These are phyloP conservation scores for Drosophila yooni DNA, from an alignment of 2,888 invertebrate species.

Conservation along the genomic window DNA sequence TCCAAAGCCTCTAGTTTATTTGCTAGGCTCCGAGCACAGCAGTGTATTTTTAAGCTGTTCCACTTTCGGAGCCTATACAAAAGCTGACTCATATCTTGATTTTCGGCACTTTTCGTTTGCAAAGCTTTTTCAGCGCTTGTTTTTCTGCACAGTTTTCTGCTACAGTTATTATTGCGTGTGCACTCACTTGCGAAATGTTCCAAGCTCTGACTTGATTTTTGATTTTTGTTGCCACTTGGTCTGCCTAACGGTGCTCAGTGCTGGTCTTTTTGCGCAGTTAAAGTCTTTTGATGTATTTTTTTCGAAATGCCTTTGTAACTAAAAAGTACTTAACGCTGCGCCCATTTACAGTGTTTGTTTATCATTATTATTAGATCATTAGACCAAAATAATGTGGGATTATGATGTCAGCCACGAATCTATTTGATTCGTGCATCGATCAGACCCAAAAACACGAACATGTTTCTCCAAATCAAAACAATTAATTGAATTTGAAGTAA, in stretches of 20 bases:
- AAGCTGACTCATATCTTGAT: conserved; percentile 39
- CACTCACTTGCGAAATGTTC: conserved; percentile 62
- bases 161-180: conserved; percentile 70
- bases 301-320: conserved; percentile 31
- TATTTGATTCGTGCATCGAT: conserved; percentile 9
- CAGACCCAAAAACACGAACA: background rate
- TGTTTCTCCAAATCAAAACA: background rate
- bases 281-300: conserved; percentile 28
- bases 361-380: conserved; percentile 27
- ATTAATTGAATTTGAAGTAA: background rate
- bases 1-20: conserved; percentile 7
- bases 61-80: conserved; percentile 19
- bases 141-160: conserved; percentile 54
- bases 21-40: background rate
- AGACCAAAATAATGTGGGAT: conserved; percentile 1
- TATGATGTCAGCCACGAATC: conserved; percentile 24
- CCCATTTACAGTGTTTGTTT: conserved; percentile 37
- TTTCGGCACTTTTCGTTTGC: conserved; percentile 26
- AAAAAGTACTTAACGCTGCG: conserved; percentile 17
- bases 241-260: conserved; percentile 57
- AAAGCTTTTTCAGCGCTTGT: background rate
- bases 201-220: conserved; percentile 20
- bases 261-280: conserved; percentile 59
- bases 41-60: conserved; percentile 31
- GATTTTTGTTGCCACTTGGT: conserved; percentile 21